Evolutionary conservation across 2,888 invertebrate species (phyloP).

Genomic region (Tenodera sinensis): DNA sequence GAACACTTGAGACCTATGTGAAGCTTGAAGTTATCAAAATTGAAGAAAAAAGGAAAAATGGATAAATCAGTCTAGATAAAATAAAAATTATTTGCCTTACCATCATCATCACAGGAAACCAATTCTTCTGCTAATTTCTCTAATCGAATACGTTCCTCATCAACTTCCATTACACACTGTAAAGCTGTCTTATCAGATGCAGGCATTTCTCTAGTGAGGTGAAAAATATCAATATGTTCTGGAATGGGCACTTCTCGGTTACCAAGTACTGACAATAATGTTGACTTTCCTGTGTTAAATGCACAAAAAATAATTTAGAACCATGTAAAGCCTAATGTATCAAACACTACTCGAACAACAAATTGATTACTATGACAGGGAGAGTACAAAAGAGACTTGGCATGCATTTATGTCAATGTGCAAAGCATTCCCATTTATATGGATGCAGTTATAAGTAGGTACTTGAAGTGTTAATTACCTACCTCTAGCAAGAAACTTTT

Average conservation of each 20-base stretch:
- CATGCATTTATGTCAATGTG: too few species aligned
- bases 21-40: too few species aligned
- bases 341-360: background rate
- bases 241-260: constrained; percentile 95
- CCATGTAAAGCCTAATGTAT: background rate
- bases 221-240: constrained; percentile 95
- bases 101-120: constrained; percentile 81
- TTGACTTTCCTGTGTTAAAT: constrained; percentile 74
- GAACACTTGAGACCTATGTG: too few species aligned
- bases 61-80: too few species aligned
- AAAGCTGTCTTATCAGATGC: constrained; percentile 97
- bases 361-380: too few species aligned
- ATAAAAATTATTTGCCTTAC: constrained; percentile 42
- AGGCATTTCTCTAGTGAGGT: constrained; percentile 94
- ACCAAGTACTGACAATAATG: constrained; percentile 85
- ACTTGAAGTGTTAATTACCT: too few species aligned
- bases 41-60: too few species aligned
- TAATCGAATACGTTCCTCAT: constrained; percentile 84
- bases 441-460: too few species aligned
- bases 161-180: constrained; percentile 97
- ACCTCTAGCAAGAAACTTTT: too few species aligned
- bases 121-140: constrained; percentile 91
- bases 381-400: too few species aligned
- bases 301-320: background rate
- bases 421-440: too few species aligned